Conservation (phyloP, 2,113 vertebrate genomes). For the Elanus axillaris region DNA sequence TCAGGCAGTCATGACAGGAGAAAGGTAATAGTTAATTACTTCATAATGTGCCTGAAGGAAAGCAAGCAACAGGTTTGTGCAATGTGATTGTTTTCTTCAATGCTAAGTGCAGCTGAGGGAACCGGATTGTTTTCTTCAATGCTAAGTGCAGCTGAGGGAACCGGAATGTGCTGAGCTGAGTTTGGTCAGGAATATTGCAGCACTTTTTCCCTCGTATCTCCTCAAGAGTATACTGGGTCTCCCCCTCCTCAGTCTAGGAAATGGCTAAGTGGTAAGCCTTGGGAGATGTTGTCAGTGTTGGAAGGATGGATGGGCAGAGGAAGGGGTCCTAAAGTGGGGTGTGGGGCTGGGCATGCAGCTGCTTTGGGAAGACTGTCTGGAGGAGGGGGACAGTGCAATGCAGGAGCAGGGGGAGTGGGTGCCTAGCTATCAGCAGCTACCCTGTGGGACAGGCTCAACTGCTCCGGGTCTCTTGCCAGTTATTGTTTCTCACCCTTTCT, state of each 20-base stretch:
- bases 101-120: not conserved
- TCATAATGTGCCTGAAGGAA: not conserved
- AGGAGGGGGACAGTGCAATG: not conserved
- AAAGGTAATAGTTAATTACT: not conserved
- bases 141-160: not conserved
- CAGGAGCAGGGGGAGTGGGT: not conserved
- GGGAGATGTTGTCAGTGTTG: not conserved
- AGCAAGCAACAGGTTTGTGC: not conserved
- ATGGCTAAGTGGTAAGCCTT: not conserved
- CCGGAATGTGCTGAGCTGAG: not conserved
- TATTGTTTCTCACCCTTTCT: not conserved
- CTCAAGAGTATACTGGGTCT: not conserved
- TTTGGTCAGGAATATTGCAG: not conserved
- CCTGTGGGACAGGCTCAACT: not conserved
- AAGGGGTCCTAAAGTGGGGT: not conserved
- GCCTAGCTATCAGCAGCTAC: not conserved
- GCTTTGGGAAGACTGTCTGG: not conserved
- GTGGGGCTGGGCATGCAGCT: not conserved
- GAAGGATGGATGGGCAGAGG: not conserved
- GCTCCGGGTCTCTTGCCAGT: not conserved
- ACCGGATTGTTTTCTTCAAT: not conserved
- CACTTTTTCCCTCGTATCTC: fast-evolving
- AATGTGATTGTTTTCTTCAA: not conserved
- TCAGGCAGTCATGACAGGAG: not conserved
- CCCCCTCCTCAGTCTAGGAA: not conserved